phyloP scores from a whole-genome alignment of 2,888 invertebrate species.

The Branchipolynoe longqiensis region DNA sequence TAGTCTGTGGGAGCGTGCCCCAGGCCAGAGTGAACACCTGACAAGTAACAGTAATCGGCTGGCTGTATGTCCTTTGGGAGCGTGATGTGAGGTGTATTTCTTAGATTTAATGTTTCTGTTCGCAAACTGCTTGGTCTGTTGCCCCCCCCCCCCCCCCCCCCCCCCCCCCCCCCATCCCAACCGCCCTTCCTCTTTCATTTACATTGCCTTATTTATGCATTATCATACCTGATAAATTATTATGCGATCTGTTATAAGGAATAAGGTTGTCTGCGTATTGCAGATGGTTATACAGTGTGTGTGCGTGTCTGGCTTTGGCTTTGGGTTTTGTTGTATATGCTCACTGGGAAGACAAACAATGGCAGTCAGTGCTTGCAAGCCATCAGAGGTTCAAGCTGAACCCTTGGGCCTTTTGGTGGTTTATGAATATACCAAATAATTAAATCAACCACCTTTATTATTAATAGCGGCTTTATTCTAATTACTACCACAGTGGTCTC shows the following conservation, averaged over 20 bases:
- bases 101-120: slow-evolving; percentile 22
- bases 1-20: too few relatives aligned
- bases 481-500: too few relatives aligned
- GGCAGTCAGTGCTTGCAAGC: neutral
- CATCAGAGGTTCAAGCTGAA: neutral
- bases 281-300: neutral
- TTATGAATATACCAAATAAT: neutral
- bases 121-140: slow-evolving; percentile 23
- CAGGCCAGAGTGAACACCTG: too few relatives aligned
- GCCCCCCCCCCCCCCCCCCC: too few relatives aligned
- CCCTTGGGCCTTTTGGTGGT: too few relatives aligned
- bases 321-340: slow-evolving; percentile 34
- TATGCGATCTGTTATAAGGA: slow-evolving; percentile 46
- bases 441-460: too few relatives aligned
- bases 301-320: slow-evolving; percentile 10
- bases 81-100: slow-evolving; percentile 12
- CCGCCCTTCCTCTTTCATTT: slow-evolving; percentile 40
- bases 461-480: too few relatives aligned
- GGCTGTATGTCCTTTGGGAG: slow-evolving; percentile 22
- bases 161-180: too few relatives aligned
- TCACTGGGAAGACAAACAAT: neutral
- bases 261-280: slow-evolving; percentile 17
- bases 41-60: slow-evolving; percentile 14
- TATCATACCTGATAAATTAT: slow-evolving; percentile 56
- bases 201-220: slow-evolving; percentile 54